Percentiles rank a stretch among this genome's conserved stretches.
These are phyloP conservation scores for Todus mexicanus DNA, from an alignment of 2,797 vertebrate species.

Conservation along the genomic window DNA sequence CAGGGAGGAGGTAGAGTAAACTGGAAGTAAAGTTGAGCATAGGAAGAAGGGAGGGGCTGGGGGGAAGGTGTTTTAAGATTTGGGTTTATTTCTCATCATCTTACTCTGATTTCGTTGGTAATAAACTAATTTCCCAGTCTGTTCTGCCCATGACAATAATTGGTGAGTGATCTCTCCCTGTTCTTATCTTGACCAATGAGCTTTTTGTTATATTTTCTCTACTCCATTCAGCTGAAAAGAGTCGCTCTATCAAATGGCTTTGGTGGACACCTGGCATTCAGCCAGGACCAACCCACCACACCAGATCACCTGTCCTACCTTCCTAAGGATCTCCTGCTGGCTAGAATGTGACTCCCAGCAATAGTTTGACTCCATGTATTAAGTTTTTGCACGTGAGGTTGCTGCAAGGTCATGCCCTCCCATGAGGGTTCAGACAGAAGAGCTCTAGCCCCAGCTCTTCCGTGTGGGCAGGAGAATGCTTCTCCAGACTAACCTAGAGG, in stretches of 20 bases:
- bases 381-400: neutral
- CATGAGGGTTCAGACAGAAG: neutral
- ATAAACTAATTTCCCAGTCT: neutral
- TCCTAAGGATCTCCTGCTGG: neutral
- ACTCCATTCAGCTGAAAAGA: neutral
- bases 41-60: neutral
- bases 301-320: neutral
- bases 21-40: accelerated
- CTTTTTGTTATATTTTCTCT: neutral
- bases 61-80: neutral
- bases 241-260: neutral
- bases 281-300: neutral
- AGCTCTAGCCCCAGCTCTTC: neutral
- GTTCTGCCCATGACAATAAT: neutral
- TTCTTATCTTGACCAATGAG: neutral
- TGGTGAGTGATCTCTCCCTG: neutral
- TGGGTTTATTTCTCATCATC: neutral
- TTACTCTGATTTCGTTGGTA: neutral
- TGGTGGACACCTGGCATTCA: neutral
- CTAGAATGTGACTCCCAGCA: neutral
- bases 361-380: neutral
- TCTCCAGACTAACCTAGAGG: neutral
- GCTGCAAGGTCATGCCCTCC: neutral
- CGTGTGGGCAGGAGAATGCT: neutral
- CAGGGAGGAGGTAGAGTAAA: neutral